These are phyloP conservation scores for Promerops cafer DNA, from an alignment of 2,113 vertebrate genomes.

Conservation along the genomic window DNA sequence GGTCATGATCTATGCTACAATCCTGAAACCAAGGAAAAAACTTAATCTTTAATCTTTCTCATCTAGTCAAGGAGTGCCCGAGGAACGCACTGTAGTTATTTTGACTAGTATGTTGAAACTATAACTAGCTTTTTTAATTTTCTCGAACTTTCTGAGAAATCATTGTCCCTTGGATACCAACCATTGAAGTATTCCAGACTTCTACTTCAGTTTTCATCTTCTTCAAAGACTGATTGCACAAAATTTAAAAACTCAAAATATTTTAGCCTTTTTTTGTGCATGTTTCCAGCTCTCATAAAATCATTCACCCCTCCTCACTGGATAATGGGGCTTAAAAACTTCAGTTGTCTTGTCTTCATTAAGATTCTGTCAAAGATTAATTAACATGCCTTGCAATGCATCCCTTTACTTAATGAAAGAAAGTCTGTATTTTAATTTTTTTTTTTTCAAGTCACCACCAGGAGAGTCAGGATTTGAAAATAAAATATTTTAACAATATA, in stretches of 20 bases:
- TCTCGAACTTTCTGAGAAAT: neutral
- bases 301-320: neutral
- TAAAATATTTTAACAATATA: neutral
- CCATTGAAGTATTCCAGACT: neutral
- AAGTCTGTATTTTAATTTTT: neutral
- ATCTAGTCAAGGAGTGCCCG: fast-evolving
- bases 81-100: neutral
- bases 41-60: neutral
- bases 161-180: neutral
- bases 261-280: neutral
- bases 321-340: neutral
- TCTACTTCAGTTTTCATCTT: neutral
- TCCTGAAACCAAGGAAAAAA: neutral
- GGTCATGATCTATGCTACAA: neutral
- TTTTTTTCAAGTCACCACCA: neutral
- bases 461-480: constrained; percentile 1
- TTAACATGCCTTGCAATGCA: neutral
- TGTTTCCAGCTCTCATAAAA: neutral
- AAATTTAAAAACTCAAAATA: neutral
- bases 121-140: neutral
- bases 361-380: neutral
- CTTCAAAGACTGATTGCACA: neutral
- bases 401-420: neutral
- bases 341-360: neutral
- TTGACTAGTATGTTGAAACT: neutral